Conservation (phyloP, 1,140 invertebrate genomes). For the Cydia amplana region DNA sequence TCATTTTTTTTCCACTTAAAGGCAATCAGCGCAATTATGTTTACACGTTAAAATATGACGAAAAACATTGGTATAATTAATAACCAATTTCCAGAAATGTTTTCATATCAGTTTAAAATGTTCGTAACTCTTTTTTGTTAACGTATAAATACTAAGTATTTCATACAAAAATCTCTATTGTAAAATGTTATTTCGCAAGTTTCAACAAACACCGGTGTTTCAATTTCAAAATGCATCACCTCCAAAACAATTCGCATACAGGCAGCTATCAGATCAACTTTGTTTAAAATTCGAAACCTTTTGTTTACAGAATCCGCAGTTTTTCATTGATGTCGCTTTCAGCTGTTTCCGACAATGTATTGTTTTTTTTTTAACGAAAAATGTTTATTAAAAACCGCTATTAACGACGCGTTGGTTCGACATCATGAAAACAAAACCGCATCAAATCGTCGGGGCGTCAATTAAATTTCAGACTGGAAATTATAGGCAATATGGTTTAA, state of each 20-base stretch:
- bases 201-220: not conserved
- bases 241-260: slow-evolving; percentile 1
- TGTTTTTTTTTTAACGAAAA: not conserved
- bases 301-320: slow-evolving; percentile 15
- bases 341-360: slow-evolving; percentile 11
- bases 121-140: not conserved
- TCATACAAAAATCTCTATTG: not conserved
- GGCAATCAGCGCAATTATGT: not conserved
- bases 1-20: no score
- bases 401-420: slow-evolving; percentile 4
- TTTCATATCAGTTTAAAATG: not conserved
- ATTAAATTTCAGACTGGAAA: not conserved
- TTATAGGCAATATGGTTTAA: not conserved
- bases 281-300: slow-evolving; percentile 23
- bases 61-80: not conserved
- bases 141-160: not conserved
- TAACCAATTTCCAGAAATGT: not conserved
- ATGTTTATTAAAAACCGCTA: slow-evolving; percentile 11
- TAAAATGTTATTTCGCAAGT: not conserved
- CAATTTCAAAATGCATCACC: slow-evolving; percentile 13
- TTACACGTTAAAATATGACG: not conserved
- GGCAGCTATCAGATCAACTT: slow-evolving; percentile 1
- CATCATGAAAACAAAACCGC: not conserved
- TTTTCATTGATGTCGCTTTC: slow-evolving; percentile 17
- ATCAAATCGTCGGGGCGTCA: not conserved